These are phyloP conservation scores for Drosophila truncata DNA, from an alignment of 1,140 invertebrate species.

Conservation along the genomic window DNA sequence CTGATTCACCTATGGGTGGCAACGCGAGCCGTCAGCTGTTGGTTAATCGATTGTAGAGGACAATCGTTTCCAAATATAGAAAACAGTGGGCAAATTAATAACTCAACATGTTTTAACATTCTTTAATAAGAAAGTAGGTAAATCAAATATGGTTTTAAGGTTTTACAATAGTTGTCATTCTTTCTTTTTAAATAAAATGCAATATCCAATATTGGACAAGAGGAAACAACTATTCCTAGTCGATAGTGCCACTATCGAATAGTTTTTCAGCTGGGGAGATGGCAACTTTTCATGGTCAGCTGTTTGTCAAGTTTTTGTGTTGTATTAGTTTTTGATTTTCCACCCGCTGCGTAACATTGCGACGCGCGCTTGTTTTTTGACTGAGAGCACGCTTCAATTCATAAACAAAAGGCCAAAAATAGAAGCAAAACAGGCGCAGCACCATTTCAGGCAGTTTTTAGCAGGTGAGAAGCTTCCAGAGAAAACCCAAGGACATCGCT, in stretches of 20 bases:
- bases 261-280: not conserved
- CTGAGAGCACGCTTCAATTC: constrained; percentile 17
- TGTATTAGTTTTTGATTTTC: constrained; percentile 66
- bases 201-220: no score
- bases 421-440: constrained; percentile 45
- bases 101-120: not conserved
- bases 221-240: no score
- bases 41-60: not conserved
- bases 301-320: constrained; percentile 49
- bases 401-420: constrained; percentile 80
- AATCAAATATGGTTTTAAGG: no score
- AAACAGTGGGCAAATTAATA: no score
- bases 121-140: not conserved
- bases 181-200: no score
- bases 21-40: constrained; percentile 34
- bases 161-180: no score
- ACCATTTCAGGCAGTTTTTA: constrained; percentile 43
- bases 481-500: constrained; percentile 58
- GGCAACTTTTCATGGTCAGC: constrained; percentile 24
- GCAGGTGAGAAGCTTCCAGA: constrained; percentile 67
- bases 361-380: constrained; percentile 20
- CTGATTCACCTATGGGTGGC: constrained; percentile 21
- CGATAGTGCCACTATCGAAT: constrained; percentile 6
- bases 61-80: not conserved
- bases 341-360: constrained; percentile 51